A percentile compares a stretch with the other conserved stretches of the same genome.
Evolutionary conservation across 2,888 invertebrate genomes (phyloP).

Genomic region (Eristalis intricaria): DNA sequence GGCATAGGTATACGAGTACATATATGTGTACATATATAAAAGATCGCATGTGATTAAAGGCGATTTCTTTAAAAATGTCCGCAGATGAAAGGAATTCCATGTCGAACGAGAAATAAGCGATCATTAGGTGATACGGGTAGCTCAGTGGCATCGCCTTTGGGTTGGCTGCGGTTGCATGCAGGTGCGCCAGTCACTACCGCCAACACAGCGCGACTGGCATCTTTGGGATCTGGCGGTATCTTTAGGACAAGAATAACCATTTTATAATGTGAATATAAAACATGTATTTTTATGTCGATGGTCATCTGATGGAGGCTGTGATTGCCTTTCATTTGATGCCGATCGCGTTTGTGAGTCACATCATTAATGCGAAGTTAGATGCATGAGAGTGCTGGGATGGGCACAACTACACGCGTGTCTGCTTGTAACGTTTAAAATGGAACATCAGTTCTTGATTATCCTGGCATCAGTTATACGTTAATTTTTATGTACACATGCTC

Average conservation of each 20-base stretch:
- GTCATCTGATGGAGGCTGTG: slow-evolving; percentile 69
- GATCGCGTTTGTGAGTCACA: slow-evolving; percentile 71
- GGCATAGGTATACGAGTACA: slow-evolving; percentile 24
- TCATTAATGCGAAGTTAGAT: slow-evolving; percentile 64
- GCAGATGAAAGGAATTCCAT: slow-evolving; percentile 77
- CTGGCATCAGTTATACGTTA: slow-evolving; percentile 41
- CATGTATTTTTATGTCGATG: slow-evolving; percentile 73
- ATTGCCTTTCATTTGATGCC: slow-evolving; percentile 70
- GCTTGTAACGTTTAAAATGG: slow-evolving; percentile 65
- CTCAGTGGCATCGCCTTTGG: slow-evolving; percentile 67
- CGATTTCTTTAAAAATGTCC: slow-evolving; percentile 73
- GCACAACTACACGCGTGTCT: slow-evolving; percentile 40
- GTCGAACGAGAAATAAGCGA: slow-evolving; percentile 77
- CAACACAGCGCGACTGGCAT: slow-evolving; percentile 21
- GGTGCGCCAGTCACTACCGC: slow-evolving; percentile 45
- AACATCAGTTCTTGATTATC: slow-evolving; percentile 58
- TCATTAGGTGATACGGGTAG: slow-evolving; percentile 75
- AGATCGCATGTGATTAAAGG: slow-evolving; percentile 71
- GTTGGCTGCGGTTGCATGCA: slow-evolving; percentile 63
- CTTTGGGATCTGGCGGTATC: slow-evolving; percentile 64
- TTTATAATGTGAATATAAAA: slow-evolving; percentile 73
- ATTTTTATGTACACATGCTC: slow-evolving; percentile 45
- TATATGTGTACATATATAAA: slow-evolving; percentile 43
- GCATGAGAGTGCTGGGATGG: slow-evolving; percentile 33
- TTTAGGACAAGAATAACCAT: slow-evolving; percentile 67